Conservation (phyloP, 2,888 invertebrate genomes). For the Campopleginae sp. region DNA sequence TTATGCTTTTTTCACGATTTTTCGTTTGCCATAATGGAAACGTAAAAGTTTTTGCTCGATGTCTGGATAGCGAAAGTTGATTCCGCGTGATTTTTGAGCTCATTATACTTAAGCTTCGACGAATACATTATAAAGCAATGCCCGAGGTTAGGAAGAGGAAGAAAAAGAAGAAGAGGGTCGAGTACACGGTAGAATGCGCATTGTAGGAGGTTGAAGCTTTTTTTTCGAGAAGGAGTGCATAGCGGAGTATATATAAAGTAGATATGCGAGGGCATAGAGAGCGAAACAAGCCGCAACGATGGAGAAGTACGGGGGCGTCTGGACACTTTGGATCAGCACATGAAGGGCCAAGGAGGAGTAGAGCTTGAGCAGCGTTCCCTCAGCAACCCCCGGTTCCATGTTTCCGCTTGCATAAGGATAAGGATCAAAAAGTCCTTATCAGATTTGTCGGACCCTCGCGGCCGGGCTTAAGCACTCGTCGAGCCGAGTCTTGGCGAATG, state of each 20-base stretch:
- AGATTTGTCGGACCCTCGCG: constrained; percentile 82
- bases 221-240: constrained; percentile 33
- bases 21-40: neutral
- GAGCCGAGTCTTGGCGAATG: constrained; percentile 41
- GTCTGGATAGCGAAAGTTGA: constrained; percentile 31
- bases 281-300: constrained; percentile 48
- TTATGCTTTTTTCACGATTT: neutral
- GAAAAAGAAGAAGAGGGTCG: constrained; percentile 54
- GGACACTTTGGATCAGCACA: constrained; percentile 53
- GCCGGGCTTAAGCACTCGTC: constrained; percentile 66
- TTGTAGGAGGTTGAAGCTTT: constrained; percentile 62
- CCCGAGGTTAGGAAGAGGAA: constrained; percentile 41
- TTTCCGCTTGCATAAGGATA: constrained; percentile 68
- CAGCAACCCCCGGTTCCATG: constrained; percentile 51
- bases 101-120: constrained; percentile 25
- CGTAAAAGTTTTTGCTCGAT: constrained; percentile 1
- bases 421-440: constrained; percentile 83
- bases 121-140: constrained; percentile 48
- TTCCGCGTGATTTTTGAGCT: constrained; percentile 5
- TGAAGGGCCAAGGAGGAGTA: constrained; percentile 9
- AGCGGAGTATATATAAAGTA: constrained; percentile 39
- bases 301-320: constrained; percentile 63
- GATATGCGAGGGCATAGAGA: constrained; percentile 42
- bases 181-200: constrained; percentile 54
- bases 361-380: constrained; percentile 59